Percentiles rank a stretch among this genome's conserved stretches.
Evolutionary conservation across 2,113 vertebrate species (phyloP).

Genomic region (Cyrtonyx montezumae): DNA sequence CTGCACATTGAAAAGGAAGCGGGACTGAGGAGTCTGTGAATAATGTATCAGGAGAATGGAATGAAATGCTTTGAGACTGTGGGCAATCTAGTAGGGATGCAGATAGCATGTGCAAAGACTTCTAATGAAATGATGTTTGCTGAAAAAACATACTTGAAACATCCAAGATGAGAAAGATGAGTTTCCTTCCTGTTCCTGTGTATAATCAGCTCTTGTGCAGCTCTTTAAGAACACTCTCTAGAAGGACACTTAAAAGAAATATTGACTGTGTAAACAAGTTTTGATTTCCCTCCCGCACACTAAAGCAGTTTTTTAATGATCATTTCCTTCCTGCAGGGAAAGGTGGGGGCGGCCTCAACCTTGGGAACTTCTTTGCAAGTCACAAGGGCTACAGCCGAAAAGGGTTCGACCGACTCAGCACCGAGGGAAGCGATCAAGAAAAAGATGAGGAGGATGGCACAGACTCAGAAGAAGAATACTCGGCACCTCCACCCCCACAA

Average conservation of each 20-base stretch:
- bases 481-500: conserved; percentile 76
- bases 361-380: conserved; percentile 95
- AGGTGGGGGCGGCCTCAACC: conserved; percentile 87
- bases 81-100: not conserved
- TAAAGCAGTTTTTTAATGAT: not conserved
- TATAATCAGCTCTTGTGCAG: not conserved
- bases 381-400: conserved; percentile 93
- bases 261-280: not conserved
- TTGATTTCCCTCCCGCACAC: not conserved
- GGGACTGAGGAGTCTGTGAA: not conserved
- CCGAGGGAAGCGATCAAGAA: conserved; percentile 96
- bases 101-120: not conserved
- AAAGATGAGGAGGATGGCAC: conserved; percentile 91
- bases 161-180: not conserved
- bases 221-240: not conserved
- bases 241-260: not conserved
- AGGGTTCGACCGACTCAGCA: conserved; percentile 96
- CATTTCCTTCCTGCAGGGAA: conserved; percentile 81
- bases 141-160: not conserved
- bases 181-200: not conserved
- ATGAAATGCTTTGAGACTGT: not conserved
- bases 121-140: not conserved
- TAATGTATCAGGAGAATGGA: not conserved
- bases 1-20: conserved; percentile 1
- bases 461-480: conserved; percentile 94